Evolutionary conservation across 2,888 invertebrate genomes (phyloP), one percentile per base, ranked within the genome.

Genomic region (Drosophila antonietae): DNA sequence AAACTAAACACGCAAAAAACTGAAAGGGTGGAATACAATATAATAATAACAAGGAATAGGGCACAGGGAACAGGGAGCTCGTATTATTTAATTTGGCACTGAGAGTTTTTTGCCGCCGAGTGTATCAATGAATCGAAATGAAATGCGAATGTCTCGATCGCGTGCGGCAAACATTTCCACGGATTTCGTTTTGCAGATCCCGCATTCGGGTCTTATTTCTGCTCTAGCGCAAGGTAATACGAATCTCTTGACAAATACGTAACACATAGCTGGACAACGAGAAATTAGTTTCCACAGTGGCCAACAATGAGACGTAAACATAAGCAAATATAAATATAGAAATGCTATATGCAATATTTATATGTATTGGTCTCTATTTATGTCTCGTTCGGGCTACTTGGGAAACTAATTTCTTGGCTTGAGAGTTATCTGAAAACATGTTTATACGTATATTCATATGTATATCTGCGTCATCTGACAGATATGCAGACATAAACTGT

Each of bases 51-150:
- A 85, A 85, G 78, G 72, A 81, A 68, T 75, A 80, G 71, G 61
- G 65, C 28, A 85, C 68, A 85, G 89, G 78, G 72, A 83, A 68
- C 78, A 80, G 69, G 61, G 65, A 70, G 65, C 63, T 82, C 80
- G 73, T 83, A 88, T 87, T 88, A 89, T 89, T 87, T 87, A 88
- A 87, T 87, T 88, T 87, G 81, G 82, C 80, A 84, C 86, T 43
- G 59, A 4, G 68, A 59, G 58, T 68, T 65, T 65, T 58, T 58
- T 55, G 56, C 28, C 47, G 39, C 41, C 51, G 61, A 59, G 64
- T 65, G 88, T 89, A 89, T 87, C 87, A 87, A 87, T 87, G 85
- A 85, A 85, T 89, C 80, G 79, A 76, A 85, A 89, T 84, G 75
- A 64, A 83, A 73, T 81, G 73, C 75, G 87, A 88, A 87, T 87